Percentiles rank a stretch among this genome's conserved stretches.
These are phyloP conservation scores for Ophioninae sp. DNA, from an alignment of 2,888 invertebrate genomes.

Conservation along the genomic window DNA sequence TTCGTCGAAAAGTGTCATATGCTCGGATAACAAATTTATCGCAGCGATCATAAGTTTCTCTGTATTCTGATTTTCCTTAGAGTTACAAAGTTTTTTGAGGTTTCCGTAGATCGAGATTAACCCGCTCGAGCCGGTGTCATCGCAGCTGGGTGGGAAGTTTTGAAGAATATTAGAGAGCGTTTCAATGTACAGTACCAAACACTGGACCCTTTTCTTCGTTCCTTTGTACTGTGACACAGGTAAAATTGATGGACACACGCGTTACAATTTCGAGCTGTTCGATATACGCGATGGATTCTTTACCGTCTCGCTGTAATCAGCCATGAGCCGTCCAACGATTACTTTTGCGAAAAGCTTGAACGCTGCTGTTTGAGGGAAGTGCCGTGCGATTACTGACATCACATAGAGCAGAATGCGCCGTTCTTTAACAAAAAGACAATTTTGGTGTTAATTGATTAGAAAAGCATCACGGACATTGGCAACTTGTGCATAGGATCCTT, in stretches of 20 bases:
- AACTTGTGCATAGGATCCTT: background rate
- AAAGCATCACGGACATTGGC: background rate
- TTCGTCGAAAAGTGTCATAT: conserved; percentile 65
- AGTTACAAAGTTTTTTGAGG: conserved; percentile 63
- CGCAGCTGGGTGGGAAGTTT: conserved; percentile 64
- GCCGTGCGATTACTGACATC: conserved; percentile 24
- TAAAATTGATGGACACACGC: conserved; percentile 49
- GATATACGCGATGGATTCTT: conserved; percentile 4
- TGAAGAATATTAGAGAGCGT: conserved; percentile 67
- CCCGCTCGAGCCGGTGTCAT: conserved; percentile 26
- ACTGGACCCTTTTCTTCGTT: conserved; percentile 12
- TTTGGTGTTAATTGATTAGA: background rate
- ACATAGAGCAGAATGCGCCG: conserved; percentile 38
- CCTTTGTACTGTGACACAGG: conserved; percentile 45
- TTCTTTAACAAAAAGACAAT: conserved; percentile 27
- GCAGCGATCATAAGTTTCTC: conserved; percentile 62
- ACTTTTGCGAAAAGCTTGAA: conserved; percentile 21
- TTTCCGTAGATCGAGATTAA: conserved; percentile 59
- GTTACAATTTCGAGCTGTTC: conserved; percentile 29
- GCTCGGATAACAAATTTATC: conserved; percentile 66
- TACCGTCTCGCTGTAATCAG: conserved; percentile 42
- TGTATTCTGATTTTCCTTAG: conserved; percentile 30
- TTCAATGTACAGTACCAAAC: conserved; percentile 69
- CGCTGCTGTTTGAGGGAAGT: conserved; percentile 47
- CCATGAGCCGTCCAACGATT: conserved; percentile 41